Evolutionary conservation across 2,797 vertebrate species (phyloP).

Genomic region (Gymnopithys bicolor): DNA sequence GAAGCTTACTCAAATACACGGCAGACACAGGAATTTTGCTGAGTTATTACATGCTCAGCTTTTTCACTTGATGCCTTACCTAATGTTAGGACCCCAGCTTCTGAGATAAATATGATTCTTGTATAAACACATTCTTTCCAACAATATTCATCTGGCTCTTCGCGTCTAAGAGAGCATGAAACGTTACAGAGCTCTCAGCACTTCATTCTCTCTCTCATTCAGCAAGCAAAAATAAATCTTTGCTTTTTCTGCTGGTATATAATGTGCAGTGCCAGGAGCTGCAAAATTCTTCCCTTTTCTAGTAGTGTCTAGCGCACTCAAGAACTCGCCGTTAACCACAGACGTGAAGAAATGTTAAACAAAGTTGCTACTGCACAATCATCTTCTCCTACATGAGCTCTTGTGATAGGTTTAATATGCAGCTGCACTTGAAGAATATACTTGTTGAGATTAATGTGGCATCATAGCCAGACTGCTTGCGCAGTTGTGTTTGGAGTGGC

Average conservation of each 20-base stretch:
- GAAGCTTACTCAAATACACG: not conserved
- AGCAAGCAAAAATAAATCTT: slow-evolving; percentile 75
- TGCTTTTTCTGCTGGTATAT: slow-evolving; percentile 53
- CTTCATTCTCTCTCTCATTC: slow-evolving; percentile 68
- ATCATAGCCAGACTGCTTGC: not conserved
- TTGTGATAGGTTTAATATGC: not conserved
- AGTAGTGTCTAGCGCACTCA: slow-evolving; percentile 66
- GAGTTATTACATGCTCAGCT: slow-evolving; percentile 58
- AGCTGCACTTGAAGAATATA: slow-evolving; percentile 26
- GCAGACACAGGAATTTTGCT: slow-evolving; percentile 46
- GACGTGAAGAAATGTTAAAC: slow-evolving; percentile 60
- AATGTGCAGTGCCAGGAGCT: slow-evolving; percentile 64
- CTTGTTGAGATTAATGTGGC: not conserved
- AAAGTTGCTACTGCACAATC: slow-evolving; percentile 47
- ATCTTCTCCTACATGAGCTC: slow-evolving; percentile 5
- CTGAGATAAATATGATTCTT: slow-evolving; percentile 59
- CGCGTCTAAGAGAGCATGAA: slow-evolving; percentile 47
- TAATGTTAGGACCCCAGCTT: slow-evolving; percentile 23
- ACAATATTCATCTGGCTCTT: slow-evolving; percentile 65
- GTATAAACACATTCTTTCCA: slow-evolving; percentile 76
- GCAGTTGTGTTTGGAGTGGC: not conserved
- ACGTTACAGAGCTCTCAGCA: slow-evolving; percentile 65
- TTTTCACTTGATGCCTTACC: not conserved
- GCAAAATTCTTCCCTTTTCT: slow-evolving; percentile 81
- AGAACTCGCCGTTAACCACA: not conserved